Percentiles rank a stretch among this genome's conserved stretches.
Evolutionary conservation across 2,113 vertebrate genomes (phyloP).

Genomic region (Notothenia rossii): DNA sequence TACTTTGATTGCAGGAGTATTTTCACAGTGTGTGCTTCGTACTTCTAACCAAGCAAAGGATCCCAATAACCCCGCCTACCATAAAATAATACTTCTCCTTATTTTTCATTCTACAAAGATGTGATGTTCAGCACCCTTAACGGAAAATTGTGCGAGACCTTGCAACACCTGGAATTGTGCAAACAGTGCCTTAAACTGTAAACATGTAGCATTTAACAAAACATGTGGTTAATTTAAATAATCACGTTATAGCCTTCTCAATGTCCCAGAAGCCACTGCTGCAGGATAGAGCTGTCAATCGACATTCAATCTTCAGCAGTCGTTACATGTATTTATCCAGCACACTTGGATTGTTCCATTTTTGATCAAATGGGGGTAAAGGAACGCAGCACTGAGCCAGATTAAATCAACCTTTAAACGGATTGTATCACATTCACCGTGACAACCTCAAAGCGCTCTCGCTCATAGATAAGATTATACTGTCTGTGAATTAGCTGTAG

Average conservation of each 20-base stretch:
- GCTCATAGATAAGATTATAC: too few species aligned
- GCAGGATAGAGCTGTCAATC: neutral
- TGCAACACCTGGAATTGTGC: too few species aligned
- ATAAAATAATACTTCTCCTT: neutral
- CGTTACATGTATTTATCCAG: neutral
- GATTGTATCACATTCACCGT: neutral
- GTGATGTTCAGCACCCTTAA: too few species aligned
- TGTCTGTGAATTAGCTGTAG: too few species aligned
- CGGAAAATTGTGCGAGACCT: too few species aligned
- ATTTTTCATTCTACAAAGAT: too few species aligned
- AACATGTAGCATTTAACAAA: neutral
- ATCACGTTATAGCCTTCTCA: neutral
- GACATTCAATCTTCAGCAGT: neutral
- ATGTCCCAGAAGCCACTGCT: neutral
- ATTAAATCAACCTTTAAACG: neutral
- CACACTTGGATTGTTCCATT: neutral
- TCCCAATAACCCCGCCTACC: neutral
- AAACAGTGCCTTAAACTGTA: neutral
- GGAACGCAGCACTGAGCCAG: too few species aligned
- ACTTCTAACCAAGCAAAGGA: too few species aligned
- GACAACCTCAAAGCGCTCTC: neutral
- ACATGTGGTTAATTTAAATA: neutral
- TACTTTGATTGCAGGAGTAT: too few species aligned
- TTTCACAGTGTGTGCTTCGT: too few species aligned
- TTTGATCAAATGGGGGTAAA: too few species aligned